Base-by-base conservation (phyloP, 2,888 invertebrate genomes). In the Antheraea assamensis region DNA sequence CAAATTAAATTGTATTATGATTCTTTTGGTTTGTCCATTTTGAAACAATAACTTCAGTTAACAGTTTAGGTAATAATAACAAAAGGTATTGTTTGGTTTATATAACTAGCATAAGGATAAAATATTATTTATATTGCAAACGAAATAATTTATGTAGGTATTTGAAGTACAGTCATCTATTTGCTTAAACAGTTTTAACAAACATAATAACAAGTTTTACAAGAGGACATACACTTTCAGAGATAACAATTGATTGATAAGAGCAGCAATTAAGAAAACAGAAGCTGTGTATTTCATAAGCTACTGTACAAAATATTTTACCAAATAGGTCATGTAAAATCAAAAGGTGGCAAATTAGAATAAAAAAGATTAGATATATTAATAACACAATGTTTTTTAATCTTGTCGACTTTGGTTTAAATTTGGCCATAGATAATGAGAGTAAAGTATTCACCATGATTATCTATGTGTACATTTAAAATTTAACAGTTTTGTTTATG, bases 171-270 rank as follows among this genome's bases (percentile, higher is more conserved):
- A 61, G 24, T 61, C 61, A 64, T 64, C 27, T 13, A 42, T 42
- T 42, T 42, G 42, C 61, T 64, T 64, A 27, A 64, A 27, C 17
- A 30, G 61, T 64, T 30, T 61, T 61, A 27, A 61, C 61, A 61
- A 61, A 61, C 27, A 61, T 27, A 61, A 17, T 64, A 30, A 17
- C 15, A 30, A 64, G 30, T 19, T 27, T 64, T 17, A 64, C 27
- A 64, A 64, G 1, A 64, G 17, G 30, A 64, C 0, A 30, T 30
- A 64, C 30, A 30, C 21, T 64, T 64, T 27, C 19, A 64, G 30
- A 64, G 61, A 64, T 64, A 64, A 64, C 61, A 64, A 64, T 1
- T 64, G 30, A 64, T 30, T 58, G 30, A 30, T 64, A 64, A 64
- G 2, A 58, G 15, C 30, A 30, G 61, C 5, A 64, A 30, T 30